phyloP scores from a whole-genome alignment of 2,797 vertebrate genomes.

The Siniperca scherzeri region DNA sequence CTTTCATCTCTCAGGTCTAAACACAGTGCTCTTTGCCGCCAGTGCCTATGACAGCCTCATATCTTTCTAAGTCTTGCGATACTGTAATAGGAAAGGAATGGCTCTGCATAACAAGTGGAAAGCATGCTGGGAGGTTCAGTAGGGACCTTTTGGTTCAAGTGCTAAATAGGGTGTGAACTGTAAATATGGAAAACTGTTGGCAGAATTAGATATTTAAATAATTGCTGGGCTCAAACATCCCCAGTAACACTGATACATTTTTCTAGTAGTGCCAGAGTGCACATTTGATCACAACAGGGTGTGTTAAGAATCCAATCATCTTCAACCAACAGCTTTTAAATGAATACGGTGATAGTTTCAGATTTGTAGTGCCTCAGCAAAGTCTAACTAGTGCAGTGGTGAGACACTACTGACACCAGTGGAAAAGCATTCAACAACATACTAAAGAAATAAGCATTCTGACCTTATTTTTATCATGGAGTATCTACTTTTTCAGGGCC shows the following conservation, averaged over 20 bases:
- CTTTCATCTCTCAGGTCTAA: slow-evolving; percentile 69
- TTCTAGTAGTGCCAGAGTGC: not conserved
- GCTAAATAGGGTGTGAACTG: slow-evolving; percentile 22
- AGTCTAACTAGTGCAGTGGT: not conserved
- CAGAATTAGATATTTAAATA: slow-evolving; percentile 38
- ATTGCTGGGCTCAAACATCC: slow-evolving; percentile 8
- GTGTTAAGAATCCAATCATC: not conserved
- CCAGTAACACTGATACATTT: not conserved
- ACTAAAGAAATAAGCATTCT: not conserved
- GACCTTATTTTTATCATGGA: slow-evolving; percentile 22
- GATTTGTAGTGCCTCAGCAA: slow-evolving; percentile 14
- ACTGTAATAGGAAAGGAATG: slow-evolving; percentile 41
- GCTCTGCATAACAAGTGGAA: slow-evolving; percentile 52
- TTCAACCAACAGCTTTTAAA: slow-evolving; percentile 13
- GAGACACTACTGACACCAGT: not conserved
- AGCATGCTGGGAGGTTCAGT: slow-evolving; percentile 52
- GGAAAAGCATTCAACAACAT: slow-evolving; percentile 15
- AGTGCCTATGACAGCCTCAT: slow-evolving; percentile 26
- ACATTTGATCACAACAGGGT: not conserved
- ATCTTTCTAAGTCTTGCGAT: slow-evolving; percentile 31
- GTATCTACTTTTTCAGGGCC: slow-evolving; percentile 32
- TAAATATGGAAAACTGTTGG: slow-evolving; percentile 25
- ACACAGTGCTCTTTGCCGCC: slow-evolving; percentile 46
- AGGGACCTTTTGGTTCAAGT: slow-evolving; percentile 24
- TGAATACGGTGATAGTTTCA: not conserved